Conservation (phyloP, 2,113 vertebrate species). For the Grallaria varia region DNA sequence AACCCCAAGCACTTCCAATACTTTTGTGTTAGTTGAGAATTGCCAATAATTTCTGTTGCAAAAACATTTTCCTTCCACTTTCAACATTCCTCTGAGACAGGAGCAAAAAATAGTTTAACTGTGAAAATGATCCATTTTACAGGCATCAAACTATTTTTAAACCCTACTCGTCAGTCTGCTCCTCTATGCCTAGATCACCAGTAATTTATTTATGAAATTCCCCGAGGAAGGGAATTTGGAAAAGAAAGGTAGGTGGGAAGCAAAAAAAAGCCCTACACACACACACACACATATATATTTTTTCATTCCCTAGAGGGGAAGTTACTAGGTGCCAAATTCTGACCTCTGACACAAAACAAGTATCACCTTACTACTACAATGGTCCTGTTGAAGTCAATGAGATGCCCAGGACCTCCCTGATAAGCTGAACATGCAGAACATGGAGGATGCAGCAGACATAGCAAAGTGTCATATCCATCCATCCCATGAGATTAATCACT, state of each 20-base stretch:
- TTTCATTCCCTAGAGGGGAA: background rate
- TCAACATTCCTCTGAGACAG: slow-evolving; percentile 20
- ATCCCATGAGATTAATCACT: background rate
- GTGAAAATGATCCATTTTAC: slow-evolving; percentile 55
- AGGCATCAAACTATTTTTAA: slow-evolving; percentile 52
- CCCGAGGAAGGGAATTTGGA: background rate
- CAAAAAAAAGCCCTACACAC: background rate
- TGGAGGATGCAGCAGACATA: background rate
- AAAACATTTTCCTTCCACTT: slow-evolving; percentile 53
- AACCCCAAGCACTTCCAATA: background rate
- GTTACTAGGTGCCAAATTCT: background rate
- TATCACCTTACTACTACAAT: background rate
- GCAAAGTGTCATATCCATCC: rapidly evolving
- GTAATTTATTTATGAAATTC: slow-evolving; percentile 47
- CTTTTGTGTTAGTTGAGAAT: slow-evolving; percentile 29
- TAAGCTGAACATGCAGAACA: background rate
- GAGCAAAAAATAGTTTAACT: slow-evolving; percentile 43
- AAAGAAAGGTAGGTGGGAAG: slow-evolving; percentile 22
- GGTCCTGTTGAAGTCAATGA: background rate
- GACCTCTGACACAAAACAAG: background rate
- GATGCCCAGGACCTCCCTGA: background rate
- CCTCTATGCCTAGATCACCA: slow-evolving; percentile 1
- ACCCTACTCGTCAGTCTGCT: slow-evolving; percentile 31
- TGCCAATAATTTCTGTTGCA: slow-evolving; percentile 51
- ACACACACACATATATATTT: background rate